A percentile compares a stretch with the other conserved stretches of the same genome.
These are phyloP conservation scores for Liparis tanakae DNA, from an alignment of 2,797 vertebrate genomes.

Conservation along the genomic window DNA sequence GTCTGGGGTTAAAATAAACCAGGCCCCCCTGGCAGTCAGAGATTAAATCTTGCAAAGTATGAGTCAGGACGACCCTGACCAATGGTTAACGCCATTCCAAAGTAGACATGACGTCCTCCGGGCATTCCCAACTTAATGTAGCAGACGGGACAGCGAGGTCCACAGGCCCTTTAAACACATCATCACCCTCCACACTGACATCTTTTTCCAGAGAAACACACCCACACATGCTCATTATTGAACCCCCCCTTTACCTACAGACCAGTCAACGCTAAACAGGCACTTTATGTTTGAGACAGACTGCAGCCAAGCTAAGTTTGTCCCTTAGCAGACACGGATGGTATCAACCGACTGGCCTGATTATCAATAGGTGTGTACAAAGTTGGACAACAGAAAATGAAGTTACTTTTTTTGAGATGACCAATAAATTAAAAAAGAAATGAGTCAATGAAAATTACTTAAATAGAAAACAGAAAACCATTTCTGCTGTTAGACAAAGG, in stretches of 20 bases:
- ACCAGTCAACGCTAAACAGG: conserved; percentile 61
- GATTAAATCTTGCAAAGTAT: conserved; percentile 69
- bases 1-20: conserved; percentile 67
- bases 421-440: conserved; percentile 53
- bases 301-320: conserved; percentile 27
- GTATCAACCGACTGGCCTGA: conserved; percentile 30
- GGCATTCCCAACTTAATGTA: conserved; percentile 48
- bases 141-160: conserved; percentile 53
- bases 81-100: conserved; percentile 31
- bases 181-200: conserved; percentile 50
- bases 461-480: conserved; percentile 69
- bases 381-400: conserved; percentile 51
- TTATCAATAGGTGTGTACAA: conserved; percentile 13
- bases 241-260: conserved; percentile 47
- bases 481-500: conserved; percentile 71
- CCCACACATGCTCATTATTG: conserved; percentile 56
- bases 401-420: conserved; percentile 17
- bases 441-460: conserved; percentile 62
- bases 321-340: conserved; percentile 47
- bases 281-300: conserved; percentile 50
- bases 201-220: conserved; percentile 60
- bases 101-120: conserved; percentile 57
- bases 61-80: conserved; percentile 64
- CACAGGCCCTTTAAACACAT: conserved; percentile 64
- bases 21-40: conserved; percentile 48